These are phyloP conservation scores for Phaedon cochleariae DNA, from an alignment of 2,888 invertebrate species.

Conservation along the genomic window DNA sequence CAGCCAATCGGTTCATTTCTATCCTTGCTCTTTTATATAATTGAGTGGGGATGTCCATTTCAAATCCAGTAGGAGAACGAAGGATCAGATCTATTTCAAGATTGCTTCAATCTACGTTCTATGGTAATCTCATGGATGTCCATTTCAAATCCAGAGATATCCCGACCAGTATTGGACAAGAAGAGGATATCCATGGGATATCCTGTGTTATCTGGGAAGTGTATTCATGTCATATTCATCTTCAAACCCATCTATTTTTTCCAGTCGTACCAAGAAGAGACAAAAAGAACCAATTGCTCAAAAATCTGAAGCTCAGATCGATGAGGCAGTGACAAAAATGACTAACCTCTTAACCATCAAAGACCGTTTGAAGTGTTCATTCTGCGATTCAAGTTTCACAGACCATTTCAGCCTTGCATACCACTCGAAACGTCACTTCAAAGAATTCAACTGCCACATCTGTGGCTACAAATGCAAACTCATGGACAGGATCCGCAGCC, in stretches of 20 bases:
- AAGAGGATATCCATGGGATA: too few relatives aligned
- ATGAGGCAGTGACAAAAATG: slow-evolving; percentile 10
- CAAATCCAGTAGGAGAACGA: too few relatives aligned
- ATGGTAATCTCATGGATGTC: too few relatives aligned
- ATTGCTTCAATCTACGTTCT: too few relatives aligned
- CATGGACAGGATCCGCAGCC: slow-evolving; percentile 56
- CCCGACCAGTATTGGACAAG: too few relatives aligned
- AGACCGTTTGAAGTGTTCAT: neutral
- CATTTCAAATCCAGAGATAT: too few relatives aligned
- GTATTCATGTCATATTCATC: too few relatives aligned
- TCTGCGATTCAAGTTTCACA: neutral
- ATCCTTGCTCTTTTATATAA: too few relatives aligned
- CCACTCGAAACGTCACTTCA: neutral
- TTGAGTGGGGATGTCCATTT: too few relatives aligned
- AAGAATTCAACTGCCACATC: slow-evolving; percentile 25
- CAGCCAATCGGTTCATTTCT: too few relatives aligned
- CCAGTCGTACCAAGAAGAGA: neutral
- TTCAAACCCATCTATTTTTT: neutral
- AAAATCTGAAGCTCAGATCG: slow-evolving; percentile 27
- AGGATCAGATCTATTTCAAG: too few relatives aligned
- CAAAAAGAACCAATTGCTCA: slow-evolving; percentile 40
- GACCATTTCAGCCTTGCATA: neutral
- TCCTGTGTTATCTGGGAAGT: too few relatives aligned
- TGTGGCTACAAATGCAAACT: slow-evolving; percentile 53
- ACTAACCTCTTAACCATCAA: slow-evolving; percentile 2